Percentiles rank a stretch among this genome's conserved stretches.
Conservation (phyloP, 2,888 invertebrate species). For the Microchrysa polita region DNA sequence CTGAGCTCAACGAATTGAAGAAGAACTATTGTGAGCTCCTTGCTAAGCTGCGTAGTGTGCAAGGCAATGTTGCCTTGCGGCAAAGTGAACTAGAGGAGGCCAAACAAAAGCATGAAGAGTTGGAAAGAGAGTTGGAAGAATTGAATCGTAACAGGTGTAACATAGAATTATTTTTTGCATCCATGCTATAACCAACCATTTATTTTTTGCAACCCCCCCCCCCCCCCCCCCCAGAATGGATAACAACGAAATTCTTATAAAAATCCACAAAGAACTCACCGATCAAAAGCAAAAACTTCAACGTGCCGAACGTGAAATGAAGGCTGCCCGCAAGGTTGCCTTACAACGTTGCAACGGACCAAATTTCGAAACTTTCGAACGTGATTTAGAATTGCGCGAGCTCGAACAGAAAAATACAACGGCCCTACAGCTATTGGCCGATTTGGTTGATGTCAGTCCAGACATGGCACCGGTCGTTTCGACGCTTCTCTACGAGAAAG, state of each 20-base stretch:
- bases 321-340: conserved; percentile 56
- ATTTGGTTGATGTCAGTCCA: conserved; percentile 62
- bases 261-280: conserved; percentile 59
- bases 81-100: conserved; percentile 55
- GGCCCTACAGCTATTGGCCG: conserved; percentile 68
- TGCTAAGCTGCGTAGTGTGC: conserved; percentile 55
- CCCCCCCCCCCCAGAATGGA: conserved; percentile 58
- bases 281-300: conserved; percentile 61
- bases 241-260: conserved; percentile 56
- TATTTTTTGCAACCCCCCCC: neutral
- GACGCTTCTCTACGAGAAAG: conserved; percentile 58
- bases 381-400: conserved; percentile 69
- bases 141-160: conserved; percentile 53
- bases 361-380: conserved; percentile 56
- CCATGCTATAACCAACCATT: conserved; percentile 3
- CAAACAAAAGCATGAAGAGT: conserved; percentile 53
- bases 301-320: conserved; percentile 62
- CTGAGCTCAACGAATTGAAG: conserved; percentile 53
- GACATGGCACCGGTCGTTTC: conserved; percentile 58
- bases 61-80: conserved; percentile 54
- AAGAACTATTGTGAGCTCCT: conserved; percentile 56
- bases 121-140: conserved; percentile 54
- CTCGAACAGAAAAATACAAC: conserved; percentile 69
- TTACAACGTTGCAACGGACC: conserved; percentile 57
- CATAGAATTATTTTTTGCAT: neutral